phyloP scores from a whole-genome alignment of 92 coral and sea anemone species.

The Epizoanthus illoricatus region DNA sequence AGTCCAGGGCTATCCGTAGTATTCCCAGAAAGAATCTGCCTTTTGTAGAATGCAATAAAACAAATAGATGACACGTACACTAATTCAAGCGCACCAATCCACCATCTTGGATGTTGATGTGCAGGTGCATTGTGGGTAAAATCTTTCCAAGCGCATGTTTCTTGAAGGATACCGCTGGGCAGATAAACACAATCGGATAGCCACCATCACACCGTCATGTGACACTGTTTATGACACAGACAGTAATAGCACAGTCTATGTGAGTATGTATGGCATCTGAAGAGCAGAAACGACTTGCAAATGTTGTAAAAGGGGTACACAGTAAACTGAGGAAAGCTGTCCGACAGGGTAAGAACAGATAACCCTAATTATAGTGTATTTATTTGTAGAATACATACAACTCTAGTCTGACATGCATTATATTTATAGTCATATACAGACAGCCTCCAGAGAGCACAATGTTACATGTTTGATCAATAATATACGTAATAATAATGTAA shows the following conservation, averaged over 20 bases:
- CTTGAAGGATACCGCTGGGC: conserved; percentile 12
- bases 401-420: too few relatives aligned
- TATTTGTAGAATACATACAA: too few relatives aligned
- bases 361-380: too few relatives aligned
- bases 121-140: not conserved
- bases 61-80: not conserved
- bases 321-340: conserved; percentile 71
- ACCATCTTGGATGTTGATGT: not conserved
- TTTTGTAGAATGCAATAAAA: not conserved
- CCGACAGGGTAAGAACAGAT: conserved; percentile 55
- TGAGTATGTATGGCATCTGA: conserved; percentile 33
- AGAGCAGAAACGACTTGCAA: conserved; percentile 69
- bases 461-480: too few relatives aligned
- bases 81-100: not conserved
- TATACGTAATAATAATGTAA: too few relatives aligned
- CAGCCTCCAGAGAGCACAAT: too few relatives aligned
- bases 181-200: not conserved
- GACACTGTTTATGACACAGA: too few relatives aligned
- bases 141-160: not conserved
- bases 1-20: conserved; percentile 1
- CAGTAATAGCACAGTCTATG: too few relatives aligned
- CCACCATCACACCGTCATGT: not conserved
- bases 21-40: not conserved
- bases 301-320: conserved; percentile 86
- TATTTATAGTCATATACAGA: too few relatives aligned